A percentile compares a stretch with the other conserved stretches of the same genome.
These are phyloP conservation scores for Calliphora vomitoria DNA, from an alignment of 2,888 invertebrate genomes.

Conservation along the genomic window DNA sequence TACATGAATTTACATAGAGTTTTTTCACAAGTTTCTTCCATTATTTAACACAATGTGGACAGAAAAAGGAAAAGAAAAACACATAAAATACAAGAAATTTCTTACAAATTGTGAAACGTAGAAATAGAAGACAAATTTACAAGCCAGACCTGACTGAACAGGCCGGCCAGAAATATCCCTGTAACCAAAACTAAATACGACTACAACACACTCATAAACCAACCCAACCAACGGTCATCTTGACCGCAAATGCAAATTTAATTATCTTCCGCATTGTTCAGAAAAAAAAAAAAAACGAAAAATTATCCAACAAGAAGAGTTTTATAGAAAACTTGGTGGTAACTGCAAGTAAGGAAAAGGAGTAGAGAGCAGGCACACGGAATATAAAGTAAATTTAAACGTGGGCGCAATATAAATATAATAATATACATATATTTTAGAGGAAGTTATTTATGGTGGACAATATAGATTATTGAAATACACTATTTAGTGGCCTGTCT, in stretches of 20 bases:
- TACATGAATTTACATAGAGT: constrained; percentile 60
- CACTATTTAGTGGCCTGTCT: not conserved
- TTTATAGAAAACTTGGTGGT: constrained; percentile 18
- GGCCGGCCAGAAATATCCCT: constrained; percentile 11
- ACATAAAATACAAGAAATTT: constrained; percentile 21
- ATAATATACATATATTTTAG: constrained; percentile 15
- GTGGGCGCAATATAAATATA: constrained; percentile 53
- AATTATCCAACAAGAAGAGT: constrained; percentile 15
- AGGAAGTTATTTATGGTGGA: not conserved
- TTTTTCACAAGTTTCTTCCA: not conserved
- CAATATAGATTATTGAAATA: not conserved
- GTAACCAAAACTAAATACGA: constrained; percentile 33
- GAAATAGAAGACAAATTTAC: constrained; percentile 50
- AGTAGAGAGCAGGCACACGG: not conserved
- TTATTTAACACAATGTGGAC: not conserved
- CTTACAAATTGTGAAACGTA: constrained; percentile 42
- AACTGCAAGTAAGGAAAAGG: not conserved
- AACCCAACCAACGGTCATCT: constrained; percentile 65
- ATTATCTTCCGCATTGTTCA: constrained; percentile 75
- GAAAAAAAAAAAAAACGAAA: constrained; percentile 23
- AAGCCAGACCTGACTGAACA: not conserved
- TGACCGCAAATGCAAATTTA: constrained; percentile 75
- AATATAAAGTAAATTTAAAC: constrained; percentile 20
- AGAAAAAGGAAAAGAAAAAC: not conserved
- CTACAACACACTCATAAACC: constrained; percentile 31